Evolutionary conservation across 2,888 invertebrate species (phyloP).

Genomic region (Charanyca ferruginea): DNA sequence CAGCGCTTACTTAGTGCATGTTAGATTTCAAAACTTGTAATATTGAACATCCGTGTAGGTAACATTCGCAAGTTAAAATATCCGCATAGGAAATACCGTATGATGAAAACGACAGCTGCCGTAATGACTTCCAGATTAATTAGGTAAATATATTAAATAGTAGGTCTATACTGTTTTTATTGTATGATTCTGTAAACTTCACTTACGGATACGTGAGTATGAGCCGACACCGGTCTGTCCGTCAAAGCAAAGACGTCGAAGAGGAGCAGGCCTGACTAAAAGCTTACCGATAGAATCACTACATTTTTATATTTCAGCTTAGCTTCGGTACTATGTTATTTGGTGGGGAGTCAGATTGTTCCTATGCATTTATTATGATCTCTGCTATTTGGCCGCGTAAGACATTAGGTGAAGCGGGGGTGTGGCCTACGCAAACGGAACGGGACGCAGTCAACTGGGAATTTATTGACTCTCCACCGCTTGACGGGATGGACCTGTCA

Average conservation of each 20-base stretch:
- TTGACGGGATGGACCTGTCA: background rate
- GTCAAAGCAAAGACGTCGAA: constrained; percentile 47
- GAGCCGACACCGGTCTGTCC: constrained; percentile 56
- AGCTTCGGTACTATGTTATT: constrained; percentile 40
- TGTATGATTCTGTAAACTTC: constrained; percentile 30
- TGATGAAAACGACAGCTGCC: background rate
- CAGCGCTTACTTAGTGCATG: constrained; percentile 3
- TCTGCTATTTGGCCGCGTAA: constrained; percentile 37
- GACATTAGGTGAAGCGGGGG: constrained; percentile 28
- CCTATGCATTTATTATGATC: constrained; percentile 54
- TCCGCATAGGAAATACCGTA: background rate
- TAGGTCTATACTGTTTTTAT: constrained; percentile 5
- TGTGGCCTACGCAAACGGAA: constrained; percentile 23
- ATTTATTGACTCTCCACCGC: background rate
- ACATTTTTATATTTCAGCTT: constrained; percentile 57
- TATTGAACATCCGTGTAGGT: background rate
- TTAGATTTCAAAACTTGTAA: constrained; percentile 9
- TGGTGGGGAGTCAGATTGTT: constrained; percentile 53
- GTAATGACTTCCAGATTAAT: background rate
- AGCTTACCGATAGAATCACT: constrained; percentile 45
- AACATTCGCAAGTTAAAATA: constrained; percentile 10
- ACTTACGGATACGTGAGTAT: constrained; percentile 47
- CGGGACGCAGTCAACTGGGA: constrained; percentile 6
- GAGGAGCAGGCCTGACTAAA: constrained; percentile 61
- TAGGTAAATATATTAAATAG: background rate